phyloP scores from a whole-genome alignment of 2,888 invertebrate species.

The Luffia ferchaultella region DNA sequence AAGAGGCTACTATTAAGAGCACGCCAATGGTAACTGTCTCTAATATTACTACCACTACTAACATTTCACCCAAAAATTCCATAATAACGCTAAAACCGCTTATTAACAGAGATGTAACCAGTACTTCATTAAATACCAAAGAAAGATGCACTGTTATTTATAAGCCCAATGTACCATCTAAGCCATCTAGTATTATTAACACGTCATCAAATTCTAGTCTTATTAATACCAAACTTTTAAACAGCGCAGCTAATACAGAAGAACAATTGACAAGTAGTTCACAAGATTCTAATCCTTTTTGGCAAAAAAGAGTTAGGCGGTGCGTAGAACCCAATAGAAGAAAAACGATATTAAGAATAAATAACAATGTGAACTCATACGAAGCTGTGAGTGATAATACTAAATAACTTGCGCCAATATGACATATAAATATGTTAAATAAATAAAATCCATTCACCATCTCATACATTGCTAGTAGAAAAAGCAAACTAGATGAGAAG shows the following conservation, averaged over 20 bases:
- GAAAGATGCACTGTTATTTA: neutral
- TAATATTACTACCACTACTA: conserved; percentile 63
- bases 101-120: conserved; percentile 31
- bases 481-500: neutral
- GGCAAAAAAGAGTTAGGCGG: conserved; percentile 51
- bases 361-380: conserved; percentile 46
- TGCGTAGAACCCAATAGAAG: conserved; percentile 52
- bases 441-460: neutral
- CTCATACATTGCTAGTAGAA: neutral
- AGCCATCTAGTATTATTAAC: conserved; percentile 20
- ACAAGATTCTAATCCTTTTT: conserved; percentile 55
- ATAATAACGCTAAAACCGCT: conserved; percentile 51
- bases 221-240: neutral
- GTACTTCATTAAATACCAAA: conserved; percentile 20
- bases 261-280: conserved; percentile 42
- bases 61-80: conserved; percentile 60
- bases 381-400: conserved; percentile 30
- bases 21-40: conserved; percentile 66
- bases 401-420: conserved; percentile 10
- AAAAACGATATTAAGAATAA: conserved; percentile 58
- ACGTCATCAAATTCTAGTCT: conserved; percentile 10
- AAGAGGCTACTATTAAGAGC: conserved; percentile 49
- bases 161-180: conserved; percentile 22
- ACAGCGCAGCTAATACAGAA: conserved; percentile 16
- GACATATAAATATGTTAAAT: neutral